A percentile compares a stretch with the other conserved stretches of the same genome.
phyloP scores from a whole-genome alignment of 2,113 vertebrate genomes.

The Nibea coibor region DNA sequence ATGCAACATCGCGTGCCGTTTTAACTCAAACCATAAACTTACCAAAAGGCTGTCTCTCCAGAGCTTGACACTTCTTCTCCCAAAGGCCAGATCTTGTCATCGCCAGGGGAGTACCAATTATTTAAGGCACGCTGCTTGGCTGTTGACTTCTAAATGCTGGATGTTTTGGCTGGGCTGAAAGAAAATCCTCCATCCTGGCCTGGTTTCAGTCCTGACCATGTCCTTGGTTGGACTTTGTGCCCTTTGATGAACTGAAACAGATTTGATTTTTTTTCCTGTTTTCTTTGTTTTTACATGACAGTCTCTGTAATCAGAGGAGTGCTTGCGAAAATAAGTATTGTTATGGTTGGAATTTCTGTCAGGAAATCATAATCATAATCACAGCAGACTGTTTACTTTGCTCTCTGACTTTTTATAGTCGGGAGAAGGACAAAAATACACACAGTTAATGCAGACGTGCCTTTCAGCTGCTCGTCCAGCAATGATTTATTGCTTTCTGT shows the following conservation, averaged over 20 bases:
- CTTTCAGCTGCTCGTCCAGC: conserved; percentile 39
- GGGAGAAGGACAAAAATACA: conserved; percentile 64
- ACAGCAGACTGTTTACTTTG: conserved; percentile 69
- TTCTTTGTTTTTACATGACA: conserved; percentile 61
- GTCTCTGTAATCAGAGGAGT: conserved; percentile 65
- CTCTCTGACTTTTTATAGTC: conserved; percentile 54
- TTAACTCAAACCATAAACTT: conserved; percentile 72
- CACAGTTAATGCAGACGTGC: conserved; percentile 36
- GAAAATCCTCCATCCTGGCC: conserved; percentile 50
- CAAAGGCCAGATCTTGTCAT: conserved; percentile 69
- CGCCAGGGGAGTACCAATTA: conserved; percentile 58
- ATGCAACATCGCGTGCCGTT: conserved; percentile 70
- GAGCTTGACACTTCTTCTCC: conserved; percentile 53
- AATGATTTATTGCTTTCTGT: conserved; percentile 59
- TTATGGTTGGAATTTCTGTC: conserved; percentile 68
- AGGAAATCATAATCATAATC: conserved; percentile 69
- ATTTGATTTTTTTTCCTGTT: conserved; percentile 33
- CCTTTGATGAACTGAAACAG: conserved; percentile 63
- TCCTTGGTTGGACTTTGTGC: conserved; percentile 60
- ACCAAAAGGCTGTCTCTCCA: conserved; percentile 46
- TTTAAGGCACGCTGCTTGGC: conserved; percentile 53
- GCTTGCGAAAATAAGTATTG: conserved; percentile 63
- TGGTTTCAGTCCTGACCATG: conserved; percentile 26
- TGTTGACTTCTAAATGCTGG: conserved; percentile 64
- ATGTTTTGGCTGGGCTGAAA: conserved; percentile 60